phyloP scores from a whole-genome alignment of 2,888 invertebrate genomes.

The Eumacrocentrus americanus region DNA sequence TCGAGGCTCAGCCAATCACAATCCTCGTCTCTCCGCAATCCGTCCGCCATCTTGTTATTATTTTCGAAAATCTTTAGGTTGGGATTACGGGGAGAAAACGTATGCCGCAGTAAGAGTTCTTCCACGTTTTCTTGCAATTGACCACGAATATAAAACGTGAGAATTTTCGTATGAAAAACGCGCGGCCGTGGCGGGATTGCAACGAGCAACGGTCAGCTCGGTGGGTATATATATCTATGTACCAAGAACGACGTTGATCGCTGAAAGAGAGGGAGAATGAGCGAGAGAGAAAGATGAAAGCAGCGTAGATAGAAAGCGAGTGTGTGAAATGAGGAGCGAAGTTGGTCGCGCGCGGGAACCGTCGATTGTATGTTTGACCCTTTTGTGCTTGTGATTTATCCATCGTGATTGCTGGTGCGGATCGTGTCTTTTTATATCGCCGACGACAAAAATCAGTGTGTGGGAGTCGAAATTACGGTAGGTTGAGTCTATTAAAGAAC shows the following conservation, averaged over 20 bases:
- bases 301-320: too few species aligned
- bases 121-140: too few species aligned
- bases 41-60: constrained; percentile 59
- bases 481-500: constrained; percentile 31
- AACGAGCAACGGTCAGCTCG: not conserved
- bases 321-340: constrained; percentile 55
- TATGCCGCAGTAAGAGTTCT: not conserved
- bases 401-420: constrained; percentile 43
- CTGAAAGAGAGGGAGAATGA: constrained; percentile 27
- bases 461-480: constrained; percentile 45
- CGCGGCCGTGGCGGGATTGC: constrained; percentile 2
- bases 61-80: constrained; percentile 56
- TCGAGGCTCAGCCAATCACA: constrained; percentile 42
- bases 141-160: not conserved
- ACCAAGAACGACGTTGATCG: constrained; percentile 15
- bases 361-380: constrained; percentile 54
- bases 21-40: constrained; percentile 45
- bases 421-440: constrained; percentile 50
- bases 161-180: constrained; percentile 8
- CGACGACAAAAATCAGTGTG: constrained; percentile 44
- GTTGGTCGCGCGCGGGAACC: constrained; percentile 59
- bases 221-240: not conserved
- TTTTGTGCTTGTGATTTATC: constrained; percentile 46
- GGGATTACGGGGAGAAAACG: not conserved
- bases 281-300: constrained; percentile 32